Conservation (phyloP, 1,140 invertebrate genomes). For the Elymnias hypermnestra region DNA sequence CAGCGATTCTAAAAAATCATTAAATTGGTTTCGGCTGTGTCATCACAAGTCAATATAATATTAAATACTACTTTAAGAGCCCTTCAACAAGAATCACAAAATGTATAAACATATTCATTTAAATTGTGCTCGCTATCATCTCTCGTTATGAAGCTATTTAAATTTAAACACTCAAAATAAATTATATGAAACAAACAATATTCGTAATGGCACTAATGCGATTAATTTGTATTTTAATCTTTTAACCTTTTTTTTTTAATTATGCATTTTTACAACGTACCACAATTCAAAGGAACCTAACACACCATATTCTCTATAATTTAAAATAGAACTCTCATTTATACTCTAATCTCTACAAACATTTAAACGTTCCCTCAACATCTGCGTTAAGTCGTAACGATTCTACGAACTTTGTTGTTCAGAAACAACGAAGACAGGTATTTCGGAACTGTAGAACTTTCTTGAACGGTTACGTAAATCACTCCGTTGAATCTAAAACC, state of each 20-base stretch:
- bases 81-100: no score
- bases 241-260: not conserved
- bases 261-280: no score
- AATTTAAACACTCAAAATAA: not conserved
- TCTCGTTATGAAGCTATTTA: no score
- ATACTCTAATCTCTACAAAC: not conserved
- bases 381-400: constrained; percentile 1
- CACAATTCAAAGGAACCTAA: no score
- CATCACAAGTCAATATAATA: no score
- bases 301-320: no score
- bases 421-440: constrained; percentile 1
- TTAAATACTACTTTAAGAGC: no score
- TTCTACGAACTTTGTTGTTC: constrained; percentile 2
- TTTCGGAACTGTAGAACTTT: not conserved
- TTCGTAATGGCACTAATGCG: not conserved
- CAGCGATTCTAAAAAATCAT: no score
- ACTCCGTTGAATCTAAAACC: not conserved
- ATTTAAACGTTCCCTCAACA: not conserved
- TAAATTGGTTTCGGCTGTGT: no score
- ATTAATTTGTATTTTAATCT: not conserved
- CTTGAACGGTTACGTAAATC: not conserved
- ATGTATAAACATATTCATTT: no score
- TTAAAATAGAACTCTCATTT: no score
- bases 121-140: no score
- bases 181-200: not conserved